Evolutionary conservation across 2,113 vertebrate species (phyloP).

Genomic region (Leuciscus idus): DNA sequence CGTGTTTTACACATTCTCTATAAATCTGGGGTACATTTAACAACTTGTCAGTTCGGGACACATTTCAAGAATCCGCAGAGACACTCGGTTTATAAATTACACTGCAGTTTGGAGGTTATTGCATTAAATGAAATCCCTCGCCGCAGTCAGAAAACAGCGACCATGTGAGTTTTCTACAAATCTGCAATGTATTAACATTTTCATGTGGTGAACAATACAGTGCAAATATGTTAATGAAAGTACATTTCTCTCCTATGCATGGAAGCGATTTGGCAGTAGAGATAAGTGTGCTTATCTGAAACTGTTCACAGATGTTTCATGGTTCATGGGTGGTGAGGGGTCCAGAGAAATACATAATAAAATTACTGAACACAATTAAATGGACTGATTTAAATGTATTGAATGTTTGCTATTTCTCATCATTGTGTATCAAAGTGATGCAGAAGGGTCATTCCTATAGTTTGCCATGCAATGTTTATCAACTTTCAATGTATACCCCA

Average conservation of each 20-base stretch:
- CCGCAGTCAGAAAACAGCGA: constrained; percentile 26
- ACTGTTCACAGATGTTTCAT: constrained; percentile 65
- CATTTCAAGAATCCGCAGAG: constrained; percentile 19
- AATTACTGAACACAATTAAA: constrained; percentile 32
- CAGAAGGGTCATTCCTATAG: background rate
- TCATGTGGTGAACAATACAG: constrained; percentile 27
- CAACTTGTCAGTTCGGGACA: background rate
- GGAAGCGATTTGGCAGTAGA: constrained; percentile 55
- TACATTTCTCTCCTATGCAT: constrained; percentile 50
- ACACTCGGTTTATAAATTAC: background rate
- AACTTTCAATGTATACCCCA: too few relatives aligned
- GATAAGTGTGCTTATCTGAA: constrained; percentile 65
- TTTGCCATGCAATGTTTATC: too few relatives aligned
- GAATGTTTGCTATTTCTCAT: background rate
- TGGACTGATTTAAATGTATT: background rate
- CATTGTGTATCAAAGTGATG: background rate
- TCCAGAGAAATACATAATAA: constrained; percentile 35
- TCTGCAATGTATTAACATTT: constrained; percentile 41
- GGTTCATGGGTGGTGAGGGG: constrained; percentile 19
- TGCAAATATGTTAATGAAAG: constrained; percentile 41
- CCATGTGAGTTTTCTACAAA: background rate
- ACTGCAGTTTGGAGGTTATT: background rate
- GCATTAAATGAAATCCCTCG: constrained; percentile 20
- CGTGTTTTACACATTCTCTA: background rate
- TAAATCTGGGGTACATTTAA: background rate